Evolutionary conservation across 92 coral and sea anemone genomes (phyloP), one percentile per base, ranked within the genome.

Genomic region (Muricea muricata): DNA sequence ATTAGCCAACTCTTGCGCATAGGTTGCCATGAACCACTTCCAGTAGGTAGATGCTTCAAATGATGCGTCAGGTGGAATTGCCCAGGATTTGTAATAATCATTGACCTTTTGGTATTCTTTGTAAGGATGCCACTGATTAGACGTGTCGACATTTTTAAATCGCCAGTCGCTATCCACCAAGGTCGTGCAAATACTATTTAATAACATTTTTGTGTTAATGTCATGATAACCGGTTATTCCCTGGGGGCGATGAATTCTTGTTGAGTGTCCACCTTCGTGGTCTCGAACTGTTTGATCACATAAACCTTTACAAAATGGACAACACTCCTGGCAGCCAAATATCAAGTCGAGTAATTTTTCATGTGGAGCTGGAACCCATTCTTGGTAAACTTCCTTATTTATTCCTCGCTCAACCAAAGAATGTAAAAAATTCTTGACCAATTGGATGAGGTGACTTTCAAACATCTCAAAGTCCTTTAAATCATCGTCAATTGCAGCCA

Each of bases 271-370:
- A 63, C 70, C 70, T 13, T 37, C 70, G 40, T 63, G 70, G 11
- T 63, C n/a, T 28, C 70, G 70, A 63, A 63, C 70, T 28, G 70
- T 63, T 63, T 63, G 70, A 28, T 63, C 70, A 32, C 70, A 63
- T 63, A 63, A 63, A 9, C 70, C 70, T 0, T 63, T 63, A n/a
- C 70, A 63, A 31, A 63, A 63, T 28, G 70, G 70, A 63, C 70
- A 63, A 32, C 70, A 63, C 70, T 63, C 70, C 37, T 63, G 70
- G 31, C 70, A 63, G 70, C 70, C 70, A 31, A 63, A 63, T 40
- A 63, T 63, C 70, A 63, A 20, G 21, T 63, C 70, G 4, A 63
- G 70, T 32, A 63, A 26, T 9, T 63, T 63, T 63, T 28, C 15
- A 32, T 63, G 70, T n/a, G 70, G 70, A 28, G 70, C 40, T 63